Percentiles rank a stretch among this genome's conserved stretches.
phyloP scores from a whole-genome alignment of 2,888 invertebrate species.

The Hyles lineata region DNA sequence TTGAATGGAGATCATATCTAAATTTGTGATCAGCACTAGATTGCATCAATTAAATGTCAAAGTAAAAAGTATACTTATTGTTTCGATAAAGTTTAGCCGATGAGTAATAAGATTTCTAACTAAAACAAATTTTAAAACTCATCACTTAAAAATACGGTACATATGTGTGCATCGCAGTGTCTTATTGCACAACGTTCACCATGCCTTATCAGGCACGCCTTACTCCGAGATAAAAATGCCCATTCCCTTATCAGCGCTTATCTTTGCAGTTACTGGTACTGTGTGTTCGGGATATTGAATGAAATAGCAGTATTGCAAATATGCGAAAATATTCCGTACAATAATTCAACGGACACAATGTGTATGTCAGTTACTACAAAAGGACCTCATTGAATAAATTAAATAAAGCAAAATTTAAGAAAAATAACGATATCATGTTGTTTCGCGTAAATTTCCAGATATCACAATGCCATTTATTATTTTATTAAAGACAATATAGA shows the following conservation, averaged over 20 bases:
- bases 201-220: constrained; percentile 20
- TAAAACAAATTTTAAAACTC: not conserved
- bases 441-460: not conserved
- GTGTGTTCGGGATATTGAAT: not conserved
- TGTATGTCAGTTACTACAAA: not conserved
- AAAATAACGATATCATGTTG: not conserved
- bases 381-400: not conserved
- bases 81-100: too few relatives aligned
- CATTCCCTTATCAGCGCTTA: constrained; percentile 21
- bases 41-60: too few relatives aligned
- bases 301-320: not conserved
- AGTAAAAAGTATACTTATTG: too few relatives aligned
- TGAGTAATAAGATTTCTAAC: not conserved
- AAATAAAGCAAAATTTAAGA: not conserved
- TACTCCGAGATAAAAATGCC: constrained; percentile 14
- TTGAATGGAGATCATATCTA: too few relatives aligned
- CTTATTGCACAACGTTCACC: not conserved
- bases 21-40: too few relatives aligned
- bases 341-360: not conserved
- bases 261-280: constrained; percentile 6
- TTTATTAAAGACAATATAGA: not conserved
- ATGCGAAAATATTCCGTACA: not conserved
- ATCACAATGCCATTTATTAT: too few relatives aligned
- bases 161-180: not conserved
- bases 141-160: not conserved